These are phyloP conservation scores for Pitangus sulphuratus DNA, from an alignment of 2,797 vertebrate genomes.

Conservation along the genomic window DNA sequence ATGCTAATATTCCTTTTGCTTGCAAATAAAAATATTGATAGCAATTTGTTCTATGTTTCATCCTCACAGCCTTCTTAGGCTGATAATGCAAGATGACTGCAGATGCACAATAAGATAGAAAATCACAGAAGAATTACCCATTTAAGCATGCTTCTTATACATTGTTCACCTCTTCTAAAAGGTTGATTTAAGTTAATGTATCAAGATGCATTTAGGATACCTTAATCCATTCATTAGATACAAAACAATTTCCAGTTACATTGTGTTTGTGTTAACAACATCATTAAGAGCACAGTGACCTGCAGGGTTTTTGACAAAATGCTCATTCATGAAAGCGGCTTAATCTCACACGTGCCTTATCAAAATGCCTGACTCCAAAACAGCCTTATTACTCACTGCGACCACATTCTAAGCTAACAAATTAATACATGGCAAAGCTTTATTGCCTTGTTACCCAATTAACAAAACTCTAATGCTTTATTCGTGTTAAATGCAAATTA, in stretches of 20 bases:
- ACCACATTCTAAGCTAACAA: not conserved
- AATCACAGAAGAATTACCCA: not conserved
- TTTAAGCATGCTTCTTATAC: not conserved
- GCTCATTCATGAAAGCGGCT: not conserved
- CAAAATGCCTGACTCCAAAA: not conserved
- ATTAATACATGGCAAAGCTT: not conserved
- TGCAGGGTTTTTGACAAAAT: not conserved
- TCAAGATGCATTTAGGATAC: not conserved
- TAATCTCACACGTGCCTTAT: not conserved
- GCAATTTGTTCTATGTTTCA: not conserved
- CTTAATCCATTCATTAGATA: not conserved
- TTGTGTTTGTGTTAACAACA: not conserved
- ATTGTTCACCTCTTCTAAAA: not conserved
- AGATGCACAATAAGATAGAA: not conserved
- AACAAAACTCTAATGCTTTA: not conserved
- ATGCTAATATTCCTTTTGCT: not conserved
- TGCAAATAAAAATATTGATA: not conserved
- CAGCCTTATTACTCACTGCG: not conserved
- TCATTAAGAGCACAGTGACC: not conserved
- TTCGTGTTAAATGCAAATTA: not conserved
- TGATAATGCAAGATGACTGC: not conserved
- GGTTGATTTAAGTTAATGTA: not conserved
- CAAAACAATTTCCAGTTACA: not conserved
- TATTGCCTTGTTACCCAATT: not conserved
- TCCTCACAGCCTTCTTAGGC: not conserved